phyloP scores from a whole-genome alignment of 2,888 invertebrate species.

The Agrochola macilenta region DNA sequence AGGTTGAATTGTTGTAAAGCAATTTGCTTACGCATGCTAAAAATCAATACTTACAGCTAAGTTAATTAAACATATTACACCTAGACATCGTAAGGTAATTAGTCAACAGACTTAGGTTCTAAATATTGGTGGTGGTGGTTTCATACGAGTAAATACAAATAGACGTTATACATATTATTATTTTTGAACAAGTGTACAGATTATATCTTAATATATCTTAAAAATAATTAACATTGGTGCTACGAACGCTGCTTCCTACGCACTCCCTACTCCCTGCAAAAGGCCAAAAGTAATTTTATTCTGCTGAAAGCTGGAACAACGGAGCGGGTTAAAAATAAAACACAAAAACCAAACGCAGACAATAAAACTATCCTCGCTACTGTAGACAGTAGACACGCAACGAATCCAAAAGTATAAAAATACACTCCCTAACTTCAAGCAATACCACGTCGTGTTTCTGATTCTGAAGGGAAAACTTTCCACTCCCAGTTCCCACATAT shows the following conservation, averaged over 20 bases:
- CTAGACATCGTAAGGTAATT: slow-evolving; percentile 30
- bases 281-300: slow-evolving; percentile 34
- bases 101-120: slow-evolving; percentile 19
- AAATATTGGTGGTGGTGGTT: not conserved
- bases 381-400: slow-evolving; percentile 21
- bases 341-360: slow-evolving; percentile 32
- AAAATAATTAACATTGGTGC: slow-evolving; percentile 24
- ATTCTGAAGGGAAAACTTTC: slow-evolving; percentile 39
- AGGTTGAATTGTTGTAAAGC: slow-evolving; percentile 59
- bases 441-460: slow-evolving; percentile 30
- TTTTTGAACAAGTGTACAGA: not conserved
- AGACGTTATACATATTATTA: not conserved
- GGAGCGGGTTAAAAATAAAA: slow-evolving; percentile 49
- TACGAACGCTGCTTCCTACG: slow-evolving; percentile 18
- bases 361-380: slow-evolving; percentile 43
- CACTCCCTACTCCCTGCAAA: slow-evolving; percentile 7
- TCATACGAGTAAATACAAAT: not conserved
- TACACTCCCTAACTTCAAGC: slow-evolving; percentile 20
- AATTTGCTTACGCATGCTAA: slow-evolving; percentile 52
- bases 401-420: slow-evolving; percentile 59
- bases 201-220: slow-evolving; percentile 14
- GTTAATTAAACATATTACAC: slow-evolving; percentile 53
- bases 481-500: slow-evolving; percentile 47
- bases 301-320: slow-evolving; percentile 50
- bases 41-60: slow-evolving; percentile 64